Base-by-base conservation (phyloP, 1,140 invertebrate species). In the Eulimnadia texana region DNA sequence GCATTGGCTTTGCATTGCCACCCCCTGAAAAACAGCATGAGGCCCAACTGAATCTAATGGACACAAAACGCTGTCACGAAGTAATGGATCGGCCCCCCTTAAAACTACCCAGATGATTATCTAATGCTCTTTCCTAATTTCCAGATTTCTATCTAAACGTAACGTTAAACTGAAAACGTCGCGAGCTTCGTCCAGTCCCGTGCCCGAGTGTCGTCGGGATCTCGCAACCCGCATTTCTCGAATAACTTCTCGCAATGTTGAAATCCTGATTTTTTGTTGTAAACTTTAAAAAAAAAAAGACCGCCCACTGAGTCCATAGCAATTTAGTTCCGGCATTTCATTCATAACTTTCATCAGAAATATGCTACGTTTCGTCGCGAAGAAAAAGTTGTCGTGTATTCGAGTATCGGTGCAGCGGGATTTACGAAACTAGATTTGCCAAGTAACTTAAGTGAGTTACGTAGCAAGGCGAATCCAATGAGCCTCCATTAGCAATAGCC, bases 401-500 rank as follows among this genome's bases (percentile, higher is more conserved):
- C 33, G 33, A 6, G 16, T 6, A 42, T 16, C 6, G 33, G 6
- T 16, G 33, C 33, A 42, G 33, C 6, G 6, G 33, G 33, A 16
- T 42, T 42, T 42, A 42, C 6, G 16, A 42, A 9, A 42, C 6
- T 42, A 9, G 6, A 16, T 42, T 16, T 6, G 33, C 33, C 33
- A 42, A 42, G 33, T 42, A 42, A 16, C 33, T 42, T 9, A 42
- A 42, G 6, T 42, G 6, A 16, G 33, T 9, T 22, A 63, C 19
- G 28, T 61, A 61, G 54, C 60, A 61, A 23, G 60, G 60, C 53
- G 29, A n/a, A 10, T 61, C 60, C 50, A 61, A 27, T 20, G 27
- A 19, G 52, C 52, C 53, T 3, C 28, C 50, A 16, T 53, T 27
- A 20, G 52, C 51, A 10, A 84, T 79, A 33, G 73, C 73, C 54